These are phyloP conservation scores for Sphaerophoria rueppellii DNA, from an alignment of 2,888 invertebrate species.

Conservation along the genomic window DNA sequence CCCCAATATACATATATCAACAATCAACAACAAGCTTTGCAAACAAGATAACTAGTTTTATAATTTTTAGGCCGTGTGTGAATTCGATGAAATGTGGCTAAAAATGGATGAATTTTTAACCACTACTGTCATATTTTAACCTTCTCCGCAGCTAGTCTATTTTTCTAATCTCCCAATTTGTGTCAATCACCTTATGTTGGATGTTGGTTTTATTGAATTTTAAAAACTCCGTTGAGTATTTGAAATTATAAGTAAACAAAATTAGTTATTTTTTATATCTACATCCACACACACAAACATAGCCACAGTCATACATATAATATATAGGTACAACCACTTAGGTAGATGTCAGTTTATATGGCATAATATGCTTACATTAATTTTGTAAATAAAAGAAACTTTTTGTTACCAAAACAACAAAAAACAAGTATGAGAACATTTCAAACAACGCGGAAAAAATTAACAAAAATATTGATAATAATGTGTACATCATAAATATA, in stretches of 20 bases:
- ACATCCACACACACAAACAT: neutral
- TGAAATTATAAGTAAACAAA: no score
- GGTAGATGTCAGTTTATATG: constrained; percentile 5
- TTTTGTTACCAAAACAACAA: constrained; percentile 2
- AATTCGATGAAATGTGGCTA: no score
- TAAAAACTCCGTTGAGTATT: neutral
- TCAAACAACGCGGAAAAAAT: constrained; percentile 52
- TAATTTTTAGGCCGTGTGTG: no score
- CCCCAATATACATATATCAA: no score
- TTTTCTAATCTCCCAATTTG: neutral
- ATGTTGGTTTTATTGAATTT: neutral
- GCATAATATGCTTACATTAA: neutral
- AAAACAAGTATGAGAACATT: constrained; percentile 18
- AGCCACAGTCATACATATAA: neutral
- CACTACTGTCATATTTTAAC: no score
- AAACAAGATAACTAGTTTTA: no score
- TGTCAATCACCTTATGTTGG: constrained; percentile 31
- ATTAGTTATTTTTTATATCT: no score
- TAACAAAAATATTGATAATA: constrained; percentile 6
- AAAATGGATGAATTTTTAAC: no score
- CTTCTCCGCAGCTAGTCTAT: neutral
- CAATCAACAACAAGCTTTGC: no score
- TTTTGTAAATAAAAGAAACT: constrained; percentile 30
- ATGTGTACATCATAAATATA: constrained; percentile 9
- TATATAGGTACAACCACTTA: constrained; percentile 10